Evolutionary conservation across 2,888 invertebrate species (phyloP), one percentile per base, ranked within the genome.

Genomic region (Biston stratarius): DNA sequence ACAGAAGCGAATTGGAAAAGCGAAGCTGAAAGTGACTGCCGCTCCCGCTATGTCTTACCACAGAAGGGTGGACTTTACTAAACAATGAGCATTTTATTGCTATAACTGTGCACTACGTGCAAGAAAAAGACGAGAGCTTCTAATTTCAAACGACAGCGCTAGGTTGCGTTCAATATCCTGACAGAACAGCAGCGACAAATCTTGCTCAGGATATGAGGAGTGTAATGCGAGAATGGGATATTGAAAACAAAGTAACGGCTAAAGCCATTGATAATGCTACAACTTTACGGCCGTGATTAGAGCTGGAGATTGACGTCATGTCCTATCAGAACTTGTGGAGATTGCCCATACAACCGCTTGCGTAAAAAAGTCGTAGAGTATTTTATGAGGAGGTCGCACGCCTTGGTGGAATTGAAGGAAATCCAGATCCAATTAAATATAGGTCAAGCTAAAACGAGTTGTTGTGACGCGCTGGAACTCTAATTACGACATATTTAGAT

Each of bases 241-340:
- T 60, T 5, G 14, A 49, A 9, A 49, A 60, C 42, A 60, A 60
- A 42, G 15, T 60, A 6, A 33, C 51, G 5, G 60, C 60, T 1
- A 44, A 53, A 24, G 52, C 36, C 14, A 61, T 34, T 12, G 61
- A 61, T 15, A 52, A 61, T 34, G 61, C 61, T 1, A n/a, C 52
- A 7, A 61, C 52, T 12, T 52, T 8, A 53, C 33, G 14, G 52
- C 61, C 5, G 61, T 52, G 12, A 45, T 61, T 36, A 61, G 61
- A 12, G 34, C 34, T 14, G 44, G 44, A 33, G 33, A 45, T 34
- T 61, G 52, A 45, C 42, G 52, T n/a, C 52, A 61, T 15, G 12
- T 61, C 5, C 34, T 45, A 42, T 7, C 44, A 11, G 52, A 44
- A n/a, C 24, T 49, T 12, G n/a, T 12, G 15, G 47, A 57, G n/a